A percentile compares a stretch with the other conserved stretches of the same genome.
Conservation (phyloP, 2,113 vertebrate species). For the Zapus hudsonius region DNA sequence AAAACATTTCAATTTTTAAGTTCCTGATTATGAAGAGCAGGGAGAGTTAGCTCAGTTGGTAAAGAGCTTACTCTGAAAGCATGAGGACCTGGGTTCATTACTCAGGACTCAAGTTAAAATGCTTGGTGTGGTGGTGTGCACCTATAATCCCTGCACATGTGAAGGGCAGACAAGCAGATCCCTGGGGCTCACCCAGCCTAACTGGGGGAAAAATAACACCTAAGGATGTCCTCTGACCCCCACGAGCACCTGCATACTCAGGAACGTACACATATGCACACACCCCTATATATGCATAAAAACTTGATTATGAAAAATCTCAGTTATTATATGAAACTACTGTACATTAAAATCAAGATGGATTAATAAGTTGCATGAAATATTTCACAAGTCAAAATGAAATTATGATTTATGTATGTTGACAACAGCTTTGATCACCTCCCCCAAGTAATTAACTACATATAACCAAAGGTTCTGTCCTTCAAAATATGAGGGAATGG, state of each 20-base stretch:
- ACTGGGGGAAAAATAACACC: too few species aligned
- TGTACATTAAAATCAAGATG: constrained; percentile 31
- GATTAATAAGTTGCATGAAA: constrained; percentile 10
- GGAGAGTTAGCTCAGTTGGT: too few species aligned
- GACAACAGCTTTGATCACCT: neutral
- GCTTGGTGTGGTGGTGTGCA: too few species aligned
- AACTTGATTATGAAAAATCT: constrained; percentile 5
- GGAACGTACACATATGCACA: too few species aligned
- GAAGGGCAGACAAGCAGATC: too few species aligned
- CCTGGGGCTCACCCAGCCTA: too few species aligned
- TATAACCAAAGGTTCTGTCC: constrained; percentile 14
- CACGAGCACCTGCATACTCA: too few species aligned
- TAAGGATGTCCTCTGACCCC: too few species aligned
- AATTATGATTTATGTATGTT: constrained; percentile 51
- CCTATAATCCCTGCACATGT: too few species aligned
- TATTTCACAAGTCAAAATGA: constrained; percentile 49
- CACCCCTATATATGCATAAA: neutral
- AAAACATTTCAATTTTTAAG: constrained; percentile 23
- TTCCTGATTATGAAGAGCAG: neutral
- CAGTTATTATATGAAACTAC: neutral
- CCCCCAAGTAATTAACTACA: constrained; percentile 6
- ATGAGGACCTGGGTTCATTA: too few species aligned
- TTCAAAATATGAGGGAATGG: constrained; percentile 51
- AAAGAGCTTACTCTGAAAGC: too few species aligned
- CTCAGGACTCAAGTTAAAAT: too few species aligned